These are phyloP conservation scores for Ciconia maguari DNA, from an alignment of 2,113 vertebrate species.

Conservation along the genomic window DNA sequence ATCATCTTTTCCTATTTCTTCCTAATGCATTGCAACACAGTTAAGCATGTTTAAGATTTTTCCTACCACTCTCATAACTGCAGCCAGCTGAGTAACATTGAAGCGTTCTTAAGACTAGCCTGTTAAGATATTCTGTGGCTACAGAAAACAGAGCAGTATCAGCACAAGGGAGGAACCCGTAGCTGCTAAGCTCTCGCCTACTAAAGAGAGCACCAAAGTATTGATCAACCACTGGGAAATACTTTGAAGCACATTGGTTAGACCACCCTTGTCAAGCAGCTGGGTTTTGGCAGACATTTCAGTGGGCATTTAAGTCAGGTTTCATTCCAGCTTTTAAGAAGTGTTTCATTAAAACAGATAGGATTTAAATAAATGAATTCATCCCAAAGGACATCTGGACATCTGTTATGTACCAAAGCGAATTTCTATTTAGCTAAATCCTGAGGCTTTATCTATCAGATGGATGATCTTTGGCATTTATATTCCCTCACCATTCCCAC, in stretches of 20 bases:
- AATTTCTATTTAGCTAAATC: conserved; percentile 9
- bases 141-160: background rate
- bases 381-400: background rate
- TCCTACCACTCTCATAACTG: background rate
- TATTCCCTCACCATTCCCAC: background rate
- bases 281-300: background rate
- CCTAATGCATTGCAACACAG: background rate
- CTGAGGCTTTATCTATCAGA: background rate
- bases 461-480: background rate
- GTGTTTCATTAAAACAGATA: background rate
- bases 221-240: background rate
- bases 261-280: background rate
- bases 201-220: background rate
- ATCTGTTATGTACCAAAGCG: background rate
- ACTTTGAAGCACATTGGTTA: background rate
- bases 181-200: background rate
- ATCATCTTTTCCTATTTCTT: background rate
- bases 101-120: background rate
- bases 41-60: background rate
- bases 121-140: background rate
- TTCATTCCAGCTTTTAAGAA: background rate
- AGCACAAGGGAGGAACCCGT: background rate
- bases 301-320: background rate
- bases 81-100: background rate
- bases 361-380: conserved; percentile 4